phyloP scores from a whole-genome alignment of 2,113 vertebrate species.

The Oryzias celebensis region DNA sequence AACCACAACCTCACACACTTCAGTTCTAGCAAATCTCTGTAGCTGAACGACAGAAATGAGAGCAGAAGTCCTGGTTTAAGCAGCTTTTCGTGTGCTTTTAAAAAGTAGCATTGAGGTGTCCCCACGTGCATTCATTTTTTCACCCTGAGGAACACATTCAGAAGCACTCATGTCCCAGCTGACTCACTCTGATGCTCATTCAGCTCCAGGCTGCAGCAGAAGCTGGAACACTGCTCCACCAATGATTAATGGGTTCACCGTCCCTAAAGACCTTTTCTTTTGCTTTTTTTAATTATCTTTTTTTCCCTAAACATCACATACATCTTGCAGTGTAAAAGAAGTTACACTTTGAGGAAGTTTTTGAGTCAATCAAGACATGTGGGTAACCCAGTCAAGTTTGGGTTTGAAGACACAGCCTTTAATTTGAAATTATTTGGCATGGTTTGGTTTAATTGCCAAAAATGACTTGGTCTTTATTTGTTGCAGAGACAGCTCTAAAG shows the following conservation, averaged over 20 bases:
- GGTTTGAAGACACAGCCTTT: not conserved
- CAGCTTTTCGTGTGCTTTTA: too few species aligned
- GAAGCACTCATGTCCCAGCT: slow-evolving; percentile 10
- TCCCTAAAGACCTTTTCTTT: not conserved
- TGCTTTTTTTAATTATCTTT: not conserved
- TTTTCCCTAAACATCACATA: not conserved
- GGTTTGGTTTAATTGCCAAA: too few species aligned
- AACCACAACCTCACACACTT: too few species aligned
- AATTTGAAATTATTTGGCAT: too few species aligned
- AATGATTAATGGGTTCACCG: slow-evolving; percentile 26
- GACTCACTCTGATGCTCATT: slow-evolving; percentile 29
- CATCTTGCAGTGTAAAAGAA: too few species aligned
- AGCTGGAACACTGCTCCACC: slow-evolving; percentile 3
- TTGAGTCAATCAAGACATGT: slow-evolving; percentile 27
- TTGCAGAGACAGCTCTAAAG: too few species aligned
- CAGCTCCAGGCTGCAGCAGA: slow-evolving; percentile 35
- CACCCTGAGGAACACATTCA: slow-evolving; percentile 20
- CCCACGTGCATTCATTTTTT: not conserved
- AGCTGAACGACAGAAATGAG: too few species aligned
- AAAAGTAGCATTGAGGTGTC: too few species aligned
- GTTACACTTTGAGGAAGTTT: slow-evolving; percentile 16
- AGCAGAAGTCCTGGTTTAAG: too few species aligned
- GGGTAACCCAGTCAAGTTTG: not conserved
- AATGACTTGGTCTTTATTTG: too few species aligned
- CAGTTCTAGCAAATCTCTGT: too few species aligned